Percentiles rank a stretch among this genome's conserved stretches.
Evolutionary conservation across 2,888 invertebrate species (phyloP).

Genomic region (Xylophagus ater): DNA sequence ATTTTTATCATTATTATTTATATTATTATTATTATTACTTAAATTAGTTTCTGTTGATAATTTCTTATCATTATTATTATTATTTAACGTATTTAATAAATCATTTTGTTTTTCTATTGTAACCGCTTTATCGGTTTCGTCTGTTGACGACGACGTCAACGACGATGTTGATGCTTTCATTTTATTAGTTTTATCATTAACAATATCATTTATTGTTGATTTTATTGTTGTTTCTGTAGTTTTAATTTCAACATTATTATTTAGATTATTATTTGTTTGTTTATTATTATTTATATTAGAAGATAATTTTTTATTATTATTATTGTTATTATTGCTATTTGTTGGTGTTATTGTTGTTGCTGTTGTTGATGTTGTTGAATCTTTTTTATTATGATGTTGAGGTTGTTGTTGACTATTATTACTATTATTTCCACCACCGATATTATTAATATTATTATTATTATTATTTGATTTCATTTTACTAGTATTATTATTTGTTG

Average conservation of each 20-base stretch:
- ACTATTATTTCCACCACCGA: not conserved
- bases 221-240: not conserved
- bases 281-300: too few relatives aligned
- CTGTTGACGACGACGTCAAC: not conserved
- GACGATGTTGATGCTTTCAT: not conserved
- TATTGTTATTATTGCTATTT: slow-evolving; percentile 1
- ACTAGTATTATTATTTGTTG: not conserved
- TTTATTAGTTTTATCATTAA: not conserved
- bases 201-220: not conserved
- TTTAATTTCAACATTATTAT: too few relatives aligned
- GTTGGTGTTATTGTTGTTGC: not conserved
- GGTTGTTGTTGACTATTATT: not conserved
- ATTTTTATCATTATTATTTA: not conserved
- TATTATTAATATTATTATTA: too few relatives aligned
- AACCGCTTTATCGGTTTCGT: slow-evolving; percentile 6
- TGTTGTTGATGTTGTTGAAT: not conserved
- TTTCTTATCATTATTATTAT: slow-evolving; percentile 6
- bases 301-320: too few relatives aligned
- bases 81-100: slow-evolving; percentile 1
- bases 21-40: slow-evolving; percentile 1
- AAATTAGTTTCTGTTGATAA: slow-evolving; percentile 1
- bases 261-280: too few relatives aligned
- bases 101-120: slow-evolving; percentile 1
- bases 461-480: not conserved
- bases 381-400: not conserved